Evolutionary conservation across 2,888 invertebrate genomes (phyloP), one percentile per base, ranked within the genome.

Genomic region (Calameuta idolon): DNA sequence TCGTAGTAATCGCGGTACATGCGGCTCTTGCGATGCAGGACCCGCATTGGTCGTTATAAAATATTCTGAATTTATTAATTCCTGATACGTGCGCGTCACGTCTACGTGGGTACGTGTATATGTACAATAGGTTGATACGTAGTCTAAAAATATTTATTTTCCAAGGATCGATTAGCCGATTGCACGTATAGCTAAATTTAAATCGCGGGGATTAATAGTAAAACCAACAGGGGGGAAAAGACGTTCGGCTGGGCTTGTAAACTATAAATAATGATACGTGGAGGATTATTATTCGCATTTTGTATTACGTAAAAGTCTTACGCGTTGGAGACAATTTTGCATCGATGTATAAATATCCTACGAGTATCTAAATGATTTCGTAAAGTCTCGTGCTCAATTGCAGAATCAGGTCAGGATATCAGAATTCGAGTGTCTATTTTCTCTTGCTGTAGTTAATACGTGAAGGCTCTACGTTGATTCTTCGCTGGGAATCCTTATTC

Each of bases 1-100:
- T 55, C 23, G 55, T 23, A 55, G 55, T 55, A 23, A 55, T 23
- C 2, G 55, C 23, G 23, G 5, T 2, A 5, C 23, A 9, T 23
- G 55, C 23, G 15, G 55, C 9, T 55, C 23, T 55, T 55, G 2
- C 55, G 55, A 55, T 55, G 79, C 68, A 81, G 74, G 78, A 75
- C 80, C 82, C 79, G 83, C 82, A 86, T 87, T 85, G 84, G 85
- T 81, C 80, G 80, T 83, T 85, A 88, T 85, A 86, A 88, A 87
- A 85, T 88, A 86, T 88, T 84, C 85, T 83, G 80, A 86, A 88
- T 88, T 88, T 86, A 88, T 87, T 85, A 84, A 81, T 76, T 77
- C 69, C 69, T 75, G 77, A 55, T 23, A 55, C 55, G 55, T 55
- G 23, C 55, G 23, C 55, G 55, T 23, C 55, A 3, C 9, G 55